Evolutionary conservation across 2,797 vertebrate species (phyloP).

Genomic region (Crenichthys baileyi): DNA sequence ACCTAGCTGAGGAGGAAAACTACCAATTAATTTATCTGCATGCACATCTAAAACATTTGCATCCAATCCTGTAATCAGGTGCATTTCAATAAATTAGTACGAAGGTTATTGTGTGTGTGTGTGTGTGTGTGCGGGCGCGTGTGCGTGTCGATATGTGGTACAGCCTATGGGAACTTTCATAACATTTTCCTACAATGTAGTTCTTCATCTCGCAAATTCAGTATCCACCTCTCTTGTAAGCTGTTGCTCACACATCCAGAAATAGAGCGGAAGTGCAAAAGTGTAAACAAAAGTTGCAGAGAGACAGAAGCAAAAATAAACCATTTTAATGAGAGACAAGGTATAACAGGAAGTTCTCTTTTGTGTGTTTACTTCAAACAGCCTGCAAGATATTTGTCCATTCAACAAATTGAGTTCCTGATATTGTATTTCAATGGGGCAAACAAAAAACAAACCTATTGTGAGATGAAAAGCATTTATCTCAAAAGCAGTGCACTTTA

Average conservation of each 20-base stretch:
- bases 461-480: conserved; percentile 37
- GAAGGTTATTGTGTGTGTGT: too few species aligned
- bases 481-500: conserved; percentile 25
- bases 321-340: conserved; percentile 37
- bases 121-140: too few species aligned
- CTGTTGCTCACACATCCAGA: conserved; percentile 42
- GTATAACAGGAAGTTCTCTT: conserved; percentile 75
- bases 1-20: too few species aligned
- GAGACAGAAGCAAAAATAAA: conserved; percentile 46
- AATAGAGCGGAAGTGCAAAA: conserved; percentile 38
- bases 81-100: too few species aligned
- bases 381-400: conserved; percentile 59
- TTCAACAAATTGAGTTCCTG: conserved; percentile 62
- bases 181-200: neutral
- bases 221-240: conserved; percentile 41
- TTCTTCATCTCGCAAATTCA: conserved; percentile 15
- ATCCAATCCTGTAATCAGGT: neutral
- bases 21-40: too few species aligned
- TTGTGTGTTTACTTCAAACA: conserved; percentile 69
- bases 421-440: conserved; percentile 55
- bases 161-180: neutral
- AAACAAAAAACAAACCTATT: conserved; percentile 55
- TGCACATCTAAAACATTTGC: too few species aligned
- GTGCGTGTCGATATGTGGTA: too few species aligned
- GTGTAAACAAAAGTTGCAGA: conserved; percentile 51